Conservation (phyloP, 2,888 invertebrate genomes). For the Cosmia pyralina region DNA sequence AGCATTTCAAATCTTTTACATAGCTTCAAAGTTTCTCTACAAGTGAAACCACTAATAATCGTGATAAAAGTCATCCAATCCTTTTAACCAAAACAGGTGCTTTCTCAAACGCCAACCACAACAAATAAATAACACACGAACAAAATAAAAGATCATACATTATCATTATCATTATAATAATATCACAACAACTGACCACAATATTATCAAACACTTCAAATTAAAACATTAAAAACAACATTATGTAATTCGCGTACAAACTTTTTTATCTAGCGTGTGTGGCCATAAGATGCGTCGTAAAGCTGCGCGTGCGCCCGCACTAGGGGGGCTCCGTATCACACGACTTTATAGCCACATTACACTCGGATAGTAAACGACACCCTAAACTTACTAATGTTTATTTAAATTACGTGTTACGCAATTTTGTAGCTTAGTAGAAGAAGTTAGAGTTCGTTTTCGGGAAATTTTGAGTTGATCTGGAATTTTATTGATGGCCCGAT, state of each 20-base stretch:
- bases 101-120: constrained; percentile 30
- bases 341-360: constrained; percentile 77
- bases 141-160: constrained; percentile 14
- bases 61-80: constrained; percentile 3
- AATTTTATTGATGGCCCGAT: constrained; percentile 49
- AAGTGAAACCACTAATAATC: not conserved
- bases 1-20: no score
- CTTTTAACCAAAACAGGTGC: not conserved
- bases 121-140: constrained; percentile 14
- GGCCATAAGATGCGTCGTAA: constrained; percentile 65
- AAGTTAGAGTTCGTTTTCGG: not conserved
- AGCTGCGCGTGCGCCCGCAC: constrained; percentile 65
- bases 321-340: constrained; percentile 75
- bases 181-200: constrained; percentile 13
- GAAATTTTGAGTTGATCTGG: constrained; percentile 16
- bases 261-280: constrained; percentile 40
- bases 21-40: no score
- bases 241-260: constrained; percentile 34
- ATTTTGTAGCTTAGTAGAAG: constrained; percentile 19
- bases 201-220: constrained; percentile 31
- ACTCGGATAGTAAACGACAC: constrained; percentile 71
- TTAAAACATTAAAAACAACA: constrained; percentile 39
- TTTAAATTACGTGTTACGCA: constrained; percentile 10
- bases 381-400: constrained; percentile 58
- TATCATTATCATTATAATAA: constrained; percentile 23